Evolutionary conservation across 1,140 invertebrate genomes (phyloP).

Genomic region (Drosophila pallidifrons): DNA sequence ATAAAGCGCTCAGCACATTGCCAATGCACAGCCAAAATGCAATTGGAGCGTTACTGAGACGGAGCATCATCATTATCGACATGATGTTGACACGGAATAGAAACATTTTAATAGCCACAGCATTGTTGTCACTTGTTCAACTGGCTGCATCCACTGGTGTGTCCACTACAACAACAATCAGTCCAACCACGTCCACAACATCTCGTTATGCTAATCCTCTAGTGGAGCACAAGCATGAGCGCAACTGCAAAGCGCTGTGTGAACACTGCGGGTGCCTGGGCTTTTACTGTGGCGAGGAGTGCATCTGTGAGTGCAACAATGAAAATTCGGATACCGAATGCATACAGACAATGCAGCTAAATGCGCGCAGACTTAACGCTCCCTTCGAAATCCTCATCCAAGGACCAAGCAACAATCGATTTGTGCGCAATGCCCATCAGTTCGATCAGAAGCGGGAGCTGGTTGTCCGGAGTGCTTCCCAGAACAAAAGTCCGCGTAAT

Average conservation of each 20-base stretch:
- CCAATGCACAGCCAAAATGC: slow-evolving; percentile 48
- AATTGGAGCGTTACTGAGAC: slow-evolving; percentile 35
- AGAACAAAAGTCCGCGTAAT: slow-evolving; percentile 23
- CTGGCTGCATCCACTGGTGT: slow-evolving; percentile 22
- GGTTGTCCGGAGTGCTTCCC: slow-evolving; percentile 24
- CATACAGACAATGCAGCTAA: slow-evolving; percentile 72
- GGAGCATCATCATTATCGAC: slow-evolving; percentile 22
- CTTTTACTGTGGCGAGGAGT: slow-evolving; percentile 84
- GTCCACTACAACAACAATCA: slow-evolving; percentile 16
- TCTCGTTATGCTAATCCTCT: slow-evolving; percentile 52
- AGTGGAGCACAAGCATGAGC: slow-evolving; percentile 58
- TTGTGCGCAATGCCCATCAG: slow-evolving; percentile 75
- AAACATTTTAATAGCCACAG: slow-evolving; percentile 13
- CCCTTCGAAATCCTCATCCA: slow-evolving; percentile 82
- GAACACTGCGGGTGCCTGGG: slow-evolving; percentile 79
- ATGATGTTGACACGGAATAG: slow-evolving; percentile 48
- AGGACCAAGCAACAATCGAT: slow-evolving; percentile 75
- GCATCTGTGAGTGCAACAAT: slow-evolving; percentile 82
- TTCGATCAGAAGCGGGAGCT: slow-evolving; percentile 68
- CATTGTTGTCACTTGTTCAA: slow-evolving; percentile 45
- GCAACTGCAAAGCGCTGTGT: slow-evolving; percentile 78
- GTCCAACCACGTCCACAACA: slow-evolving; percentile 14
- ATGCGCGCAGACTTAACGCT: slow-evolving; percentile 58
- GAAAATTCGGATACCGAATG: slow-evolving; percentile 77
- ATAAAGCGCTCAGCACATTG: slow-evolving; percentile 54